A percentile compares a stretch with the other conserved stretches of the same genome.
These are phyloP conservation scores for Agelas oroides DNA, from an alignment of 37 sponge, comb jelly and placozoan species.

Conservation along the genomic window DNA sequence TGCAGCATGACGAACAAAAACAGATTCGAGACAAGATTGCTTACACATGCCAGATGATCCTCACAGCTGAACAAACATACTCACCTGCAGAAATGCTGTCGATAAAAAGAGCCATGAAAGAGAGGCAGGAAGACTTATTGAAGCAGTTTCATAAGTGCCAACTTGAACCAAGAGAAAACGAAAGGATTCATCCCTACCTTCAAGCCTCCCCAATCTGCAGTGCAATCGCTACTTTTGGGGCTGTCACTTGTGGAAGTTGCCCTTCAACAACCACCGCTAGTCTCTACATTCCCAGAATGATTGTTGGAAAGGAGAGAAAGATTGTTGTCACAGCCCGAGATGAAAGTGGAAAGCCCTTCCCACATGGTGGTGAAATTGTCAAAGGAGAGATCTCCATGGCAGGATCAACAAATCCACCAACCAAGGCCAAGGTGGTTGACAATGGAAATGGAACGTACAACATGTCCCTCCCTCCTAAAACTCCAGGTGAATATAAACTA, in stretches of 20 bases:
- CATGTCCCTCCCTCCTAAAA: slow-evolving; percentile 4
- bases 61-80: background rate
- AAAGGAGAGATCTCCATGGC: background rate
- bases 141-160: background rate
- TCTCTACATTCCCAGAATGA: background rate
- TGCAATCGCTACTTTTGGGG: background rate
- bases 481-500: slow-evolving; percentile 31
- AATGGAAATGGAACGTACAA: slow-evolving; percentile 27
- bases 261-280: background rate
- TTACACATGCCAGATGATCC: background rate
- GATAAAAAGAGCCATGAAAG: slow-evolving; percentile 1
- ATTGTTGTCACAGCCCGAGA: slow-evolving; percentile 5
- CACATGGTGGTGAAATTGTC: slow-evolving; percentile 17
- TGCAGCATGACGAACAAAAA: slow-evolving; percentile 4
- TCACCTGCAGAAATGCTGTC: slow-evolving; percentile 25
- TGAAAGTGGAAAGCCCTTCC: slow-evolving; percentile 1
- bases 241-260: slow-evolving; percentile 1
- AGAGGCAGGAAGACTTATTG: background rate
- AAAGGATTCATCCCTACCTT: background rate
- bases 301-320: background rate
- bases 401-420: background rate
- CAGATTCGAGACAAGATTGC: background rate
- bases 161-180: background rate
- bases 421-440: background rate
- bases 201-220: background rate